Base-by-base conservation (phyloP, 2,888 invertebrate species). In the Hofmannophila pseudospretella region DNA sequence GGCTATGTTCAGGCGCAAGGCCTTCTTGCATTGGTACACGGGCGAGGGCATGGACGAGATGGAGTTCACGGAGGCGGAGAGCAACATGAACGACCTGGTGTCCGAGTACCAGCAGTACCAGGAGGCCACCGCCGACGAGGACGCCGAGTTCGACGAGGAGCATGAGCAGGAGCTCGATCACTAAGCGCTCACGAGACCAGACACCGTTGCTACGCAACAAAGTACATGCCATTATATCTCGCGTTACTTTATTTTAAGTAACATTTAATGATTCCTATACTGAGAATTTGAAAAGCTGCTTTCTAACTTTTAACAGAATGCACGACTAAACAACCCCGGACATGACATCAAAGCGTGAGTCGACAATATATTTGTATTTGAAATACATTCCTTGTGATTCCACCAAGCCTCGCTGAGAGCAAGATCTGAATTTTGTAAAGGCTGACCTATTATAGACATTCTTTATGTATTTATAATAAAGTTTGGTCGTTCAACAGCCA, bases 21-120 rank as follows among this genome's bases (percentile, higher is more conserved):
- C 97, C 82, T 97, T 97, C 92, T 90, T 97, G 81, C 97, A 97
- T 91, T 97, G 97, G 97, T 97, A 97, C 89, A 97, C 96, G 14
- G 97, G 96, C 49, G 97, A 96, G 82, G 97, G 97, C 58, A 96
- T 97, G 96, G 96, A 97, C 79, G 96, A 96, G 85, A 96, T 97
- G 96, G 96, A 97, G 87, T 97, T 97, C 90, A 96, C 96, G 4
- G 97, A 97, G 80, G 97, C 93, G 2, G 92, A 95, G 88, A 96
- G 96, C 71, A 98, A 98, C 91, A 97, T 98, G 96, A 96, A 95
- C 78, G 95, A 95, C 68, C 78, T 95, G 74, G 94, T 95, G 5
- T 94, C 94, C 1, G 96, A 96, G 76, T 96, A 96, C 81, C 96
- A 96, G 76, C 96, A 96, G 72, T 96, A 96, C 88, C 96, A 96